Evolutionary conservation across 2,888 invertebrate species (phyloP), one percentile per base, ranked within the genome.

Genomic region (Volucella zonaria): DNA sequence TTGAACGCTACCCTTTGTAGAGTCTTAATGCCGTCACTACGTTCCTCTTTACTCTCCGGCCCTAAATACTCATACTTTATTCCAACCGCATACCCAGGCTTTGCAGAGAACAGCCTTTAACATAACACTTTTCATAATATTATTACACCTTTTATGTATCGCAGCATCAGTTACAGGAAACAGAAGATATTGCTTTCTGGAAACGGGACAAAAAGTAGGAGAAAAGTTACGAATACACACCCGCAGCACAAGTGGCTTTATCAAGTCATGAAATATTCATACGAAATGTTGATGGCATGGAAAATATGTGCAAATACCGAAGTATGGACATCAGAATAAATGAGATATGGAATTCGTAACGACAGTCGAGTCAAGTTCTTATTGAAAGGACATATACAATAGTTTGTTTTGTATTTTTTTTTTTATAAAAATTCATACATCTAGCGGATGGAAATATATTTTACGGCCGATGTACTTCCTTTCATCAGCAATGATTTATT

Each of bases 241-340:
- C 40, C 58, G 54, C 58, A 58, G 31, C 31, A 42, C 40, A 42
- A 58, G 4, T 11, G 58, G 40, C 40, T 58, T 18, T 42, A 58
- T 42, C 58, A 4, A 42, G 58, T 58, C 58, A 58, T 58, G 58
- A 58, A 58, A 58, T 40, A 58, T 58, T 58, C 58, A 58, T 58
- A 15, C n/a, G 58, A 58, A 58, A 42, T 10, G 9, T 15, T 18
- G 10, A 58, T 58, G 42, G 8, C 38, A 15, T 15, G 14, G 0
- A 15, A 42, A 58, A 58, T 58, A 14, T 58, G 42, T 58, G 54
- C n/a, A 31, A 54, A 11, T 42, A 40, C 38, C 1, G 42, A 58
- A 42, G 23, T 15, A 15, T 14, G n/a, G 15, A 40, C 15, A 15
- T 15, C 14, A 10, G 9, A 14, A 15, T 15, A 9, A 12, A 9